Conservation (phyloP, 1,140 invertebrate genomes). For the Microplitis demolitor region DNA sequence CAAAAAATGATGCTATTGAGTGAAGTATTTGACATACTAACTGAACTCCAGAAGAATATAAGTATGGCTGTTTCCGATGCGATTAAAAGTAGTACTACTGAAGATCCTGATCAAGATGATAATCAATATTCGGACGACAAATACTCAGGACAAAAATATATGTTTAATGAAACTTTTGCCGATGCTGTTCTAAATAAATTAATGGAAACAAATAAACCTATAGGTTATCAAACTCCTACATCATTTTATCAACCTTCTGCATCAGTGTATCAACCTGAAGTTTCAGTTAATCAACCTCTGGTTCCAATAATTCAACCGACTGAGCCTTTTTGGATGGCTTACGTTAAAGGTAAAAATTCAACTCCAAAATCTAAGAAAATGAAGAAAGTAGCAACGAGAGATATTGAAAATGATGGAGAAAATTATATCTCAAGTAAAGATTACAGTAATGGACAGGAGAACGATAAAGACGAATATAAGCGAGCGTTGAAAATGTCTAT, state of each 20-base stretch:
- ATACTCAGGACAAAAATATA: background rate
- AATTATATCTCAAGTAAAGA: background rate
- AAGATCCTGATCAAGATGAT: background rate
- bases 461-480: conserved; percentile 18
- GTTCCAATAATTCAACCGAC: background rate
- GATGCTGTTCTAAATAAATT: conserved; percentile 48
- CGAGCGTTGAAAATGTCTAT: conserved; percentile 53
- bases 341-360: conserved; percentile 28
- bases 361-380: conserved; percentile 20
- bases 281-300: background rate
- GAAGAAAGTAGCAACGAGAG: conserved; percentile 25
- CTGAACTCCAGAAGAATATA: conserved; percentile 51
- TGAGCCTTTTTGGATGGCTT: conserved; percentile 43
- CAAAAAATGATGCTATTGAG: conserved; percentile 51
- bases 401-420: conserved; percentile 32
- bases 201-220: conserved; percentile 23
- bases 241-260: background rate
- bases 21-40: conserved; percentile 56
- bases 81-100: conserved; percentile 31
- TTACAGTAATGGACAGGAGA: conserved; percentile 18
- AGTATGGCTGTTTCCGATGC: conserved; percentile 42
- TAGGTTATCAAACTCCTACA: too few species aligned
- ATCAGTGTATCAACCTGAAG: background rate
- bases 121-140: background rate
- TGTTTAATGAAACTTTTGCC: conserved; percentile 42